Conservation (phyloP, 2,113 vertebrate genomes). For the Beaufortia kweichowensis region DNA sequence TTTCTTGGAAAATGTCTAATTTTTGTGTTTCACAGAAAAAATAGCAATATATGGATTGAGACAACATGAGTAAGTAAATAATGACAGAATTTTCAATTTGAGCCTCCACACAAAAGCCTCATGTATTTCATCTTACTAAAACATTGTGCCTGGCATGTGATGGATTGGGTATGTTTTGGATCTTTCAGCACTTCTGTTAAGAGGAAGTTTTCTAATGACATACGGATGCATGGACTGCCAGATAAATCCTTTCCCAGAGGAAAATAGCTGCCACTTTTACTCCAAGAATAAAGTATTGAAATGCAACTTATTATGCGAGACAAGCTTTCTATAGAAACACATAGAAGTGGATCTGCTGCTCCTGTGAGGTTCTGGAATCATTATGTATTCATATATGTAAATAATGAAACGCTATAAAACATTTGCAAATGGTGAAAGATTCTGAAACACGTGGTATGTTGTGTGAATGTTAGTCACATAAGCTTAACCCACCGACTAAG, state of each 20-base stretch:
- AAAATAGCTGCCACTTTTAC: constrained; percentile 45
- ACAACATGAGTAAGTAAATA: no score
- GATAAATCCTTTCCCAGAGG: constrained; percentile 18
- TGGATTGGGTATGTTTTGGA: neutral
- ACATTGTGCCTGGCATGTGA: neutral
- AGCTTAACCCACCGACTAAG: neutral
- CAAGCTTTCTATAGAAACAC: constrained; percentile 18
- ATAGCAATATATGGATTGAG: no score
- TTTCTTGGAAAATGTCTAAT: no score
- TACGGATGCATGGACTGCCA: neutral
- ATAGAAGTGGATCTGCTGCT: neutral
- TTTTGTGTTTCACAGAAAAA: no score
- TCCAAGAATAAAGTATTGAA: constrained; percentile 36
- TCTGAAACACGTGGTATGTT: neutral
- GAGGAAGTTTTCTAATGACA: constrained; percentile 5
- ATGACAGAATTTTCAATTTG: neutral
- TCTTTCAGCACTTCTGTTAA: constrained; percentile 30
- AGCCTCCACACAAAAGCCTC: no score
- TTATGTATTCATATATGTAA: neutral
- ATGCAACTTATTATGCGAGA: neutral
- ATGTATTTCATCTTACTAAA: neutral
- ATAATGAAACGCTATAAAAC: neutral
- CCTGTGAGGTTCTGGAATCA: neutral
- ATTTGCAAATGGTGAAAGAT: constrained; percentile 1
- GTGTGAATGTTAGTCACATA: neutral